Base-by-base conservation (phyloP, 2,797 vertebrate species). In the Aratinga solstitialis region DNA sequence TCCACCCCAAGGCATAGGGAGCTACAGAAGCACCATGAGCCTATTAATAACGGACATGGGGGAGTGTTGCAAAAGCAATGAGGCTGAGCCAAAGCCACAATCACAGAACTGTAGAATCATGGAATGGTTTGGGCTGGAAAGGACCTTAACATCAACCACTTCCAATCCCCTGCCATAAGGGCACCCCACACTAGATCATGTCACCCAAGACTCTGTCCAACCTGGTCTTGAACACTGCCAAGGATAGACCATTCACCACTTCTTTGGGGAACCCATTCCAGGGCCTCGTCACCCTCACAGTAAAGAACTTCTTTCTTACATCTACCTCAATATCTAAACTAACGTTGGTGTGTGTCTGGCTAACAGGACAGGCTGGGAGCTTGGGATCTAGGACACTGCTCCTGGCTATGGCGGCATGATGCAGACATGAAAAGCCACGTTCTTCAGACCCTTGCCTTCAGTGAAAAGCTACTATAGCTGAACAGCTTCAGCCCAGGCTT, bases 371-470 rank as follows among this genome's bases (percentile, higher is more conserved):
- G 58, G 15, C 20, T 51, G 7, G 11, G 24, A 26, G 13, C 43
- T 7, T 8, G 16, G 34, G 32, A 10, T 24, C 2, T 0, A 16
- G 11, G 40, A 3, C 6, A 1, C 4, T 6, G n/a, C 62, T 34
- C 58, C 3, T 2, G 12, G 17, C 16, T 13, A 10, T 3, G 0
- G 43, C 48, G 11, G 47, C 0, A 2, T 0, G 5, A 73, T 0
- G 2, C 7, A 43, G n/a, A 9, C 0, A 1, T 0, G 0, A 78
- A 32, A 2, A 27, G 23, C 3, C 3, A 2, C 0, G 0, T 21
- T 59, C 38, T 6, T 42, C 0, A 3, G 8, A 36, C 38, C 24
- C 16, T 14, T 14, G 7, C 7, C 27, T 42, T 32, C 66, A 1
- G 8, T 12, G 48, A 26, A 29, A 16, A 11, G 20, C 26, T 19